Base-by-base conservation (phyloP, 2,888 invertebrate species). In the Bimastos eiseni region DNA sequence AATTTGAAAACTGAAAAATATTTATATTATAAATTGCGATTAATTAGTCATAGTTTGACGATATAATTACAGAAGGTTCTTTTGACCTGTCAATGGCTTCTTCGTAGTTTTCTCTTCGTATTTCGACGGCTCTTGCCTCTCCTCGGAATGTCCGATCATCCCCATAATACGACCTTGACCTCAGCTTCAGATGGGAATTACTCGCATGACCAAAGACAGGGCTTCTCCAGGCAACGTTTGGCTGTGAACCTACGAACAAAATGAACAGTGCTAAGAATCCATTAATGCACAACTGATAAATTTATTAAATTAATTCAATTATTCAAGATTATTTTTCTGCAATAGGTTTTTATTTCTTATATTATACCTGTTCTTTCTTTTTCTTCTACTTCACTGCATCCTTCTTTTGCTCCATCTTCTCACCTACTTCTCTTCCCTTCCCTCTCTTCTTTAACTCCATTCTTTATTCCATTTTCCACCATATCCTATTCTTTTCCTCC, bases 71-170 rank as follows among this genome's bases (percentile, higher is more conserved):
- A 11, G 30, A 33, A 37, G 36, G 41, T 36, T 37, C 8, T n/a
- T 13, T 33, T 36, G 30, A 88, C 36, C 88, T 70, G 37, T 91
- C 90, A 33, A 41, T 38, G 24, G 89, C n/a, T 89, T 89, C 88
- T 37, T 55, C 44, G 70, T 70, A 70, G 8, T 70, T 70, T 70
- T n/a, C 70, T 70, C 70, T 70, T 30, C 8, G 70, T 70, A 70
- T n/a, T 70, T 70, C 70, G 11, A 70, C 13, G 8, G 30, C 70
- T n/a, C 70, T 30, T 30, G 30, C 70, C 8, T 70, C 70, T 70
- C 70, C 70, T n/a, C 70, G 30, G 70, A n/a, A 70, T 8, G 70
- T 70, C 70, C n/a, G 70, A 70, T 70, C 70, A 8, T 70, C 70
- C n/a, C 70, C n/a, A n/a, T 70, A 70, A n/a, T 70, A 88, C 30